Percentiles rank a stretch among this genome's conserved stretches.
Evolutionary conservation across 2,888 invertebrate species (phyloP).

Genomic region (Lasioglossum morio): DNA sequence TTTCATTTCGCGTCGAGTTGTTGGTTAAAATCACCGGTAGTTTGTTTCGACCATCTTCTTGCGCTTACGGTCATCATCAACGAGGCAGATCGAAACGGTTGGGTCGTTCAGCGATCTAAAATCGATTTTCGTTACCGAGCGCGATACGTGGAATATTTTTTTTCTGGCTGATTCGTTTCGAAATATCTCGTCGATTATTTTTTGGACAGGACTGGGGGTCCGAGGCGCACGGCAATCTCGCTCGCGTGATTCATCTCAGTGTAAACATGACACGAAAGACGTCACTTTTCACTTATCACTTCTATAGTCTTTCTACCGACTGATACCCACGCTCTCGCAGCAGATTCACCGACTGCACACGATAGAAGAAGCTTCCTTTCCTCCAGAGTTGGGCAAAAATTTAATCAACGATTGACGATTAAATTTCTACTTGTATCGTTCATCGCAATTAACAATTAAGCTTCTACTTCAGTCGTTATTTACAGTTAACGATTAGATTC

Average conservation of each 20-base stretch:
- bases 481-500: too few relatives aligned
- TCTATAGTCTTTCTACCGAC: neutral
- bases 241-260: neutral
- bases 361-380: neutral
- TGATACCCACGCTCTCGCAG: neutral
- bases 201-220: neutral
- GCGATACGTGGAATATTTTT: slow-evolving; percentile 6
- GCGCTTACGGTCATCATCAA: neutral
- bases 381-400: neutral
- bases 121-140: neutral
- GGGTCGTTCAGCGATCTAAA: neutral
- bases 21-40: slow-evolving; percentile 23
- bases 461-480: too few relatives aligned
- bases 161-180: neutral
- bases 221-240: neutral
- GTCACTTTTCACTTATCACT: slow-evolving; percentile 9
- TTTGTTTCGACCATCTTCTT: neutral
- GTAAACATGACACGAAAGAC: neutral
- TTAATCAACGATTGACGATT: too few relatives aligned
- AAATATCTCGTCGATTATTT: neutral
- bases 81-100: neutral
- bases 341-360: neutral
- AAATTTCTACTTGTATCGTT: too few relatives aligned
- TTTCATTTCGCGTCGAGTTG: slow-evolving; percentile 14
- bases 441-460: too few relatives aligned